phyloP scores from a whole-genome alignment of 2,888 invertebrate genomes.

The Caenorhabditis drosophilae region DNA sequence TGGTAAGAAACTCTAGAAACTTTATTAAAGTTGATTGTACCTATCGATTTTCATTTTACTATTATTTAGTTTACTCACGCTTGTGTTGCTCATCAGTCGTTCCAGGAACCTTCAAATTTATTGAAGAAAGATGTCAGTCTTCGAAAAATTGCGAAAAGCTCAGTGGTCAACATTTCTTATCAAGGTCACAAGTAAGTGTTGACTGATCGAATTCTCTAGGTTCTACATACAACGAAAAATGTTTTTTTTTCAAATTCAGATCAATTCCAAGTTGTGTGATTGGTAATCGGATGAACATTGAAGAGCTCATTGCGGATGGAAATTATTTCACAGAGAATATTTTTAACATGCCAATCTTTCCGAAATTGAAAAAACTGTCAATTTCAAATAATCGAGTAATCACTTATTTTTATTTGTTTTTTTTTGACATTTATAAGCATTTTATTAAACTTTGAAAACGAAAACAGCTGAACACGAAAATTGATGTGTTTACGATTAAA shows the following conservation, averaged over 20 bases:
- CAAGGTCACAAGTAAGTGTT: slow-evolving; percentile 5
- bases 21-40: not conserved
- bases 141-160: not conserved
- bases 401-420: not conserved
- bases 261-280: slow-evolving; percentile 48
- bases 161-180: slow-evolving; percentile 1
- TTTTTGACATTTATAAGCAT: not conserved
- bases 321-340: slow-evolving; percentile 57
- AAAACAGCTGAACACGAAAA: too few relatives aligned
- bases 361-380: slow-evolving; percentile 41
- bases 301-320: slow-evolving; percentile 56
- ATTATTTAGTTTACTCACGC: slow-evolving; percentile 22
- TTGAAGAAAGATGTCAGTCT: not conserved
- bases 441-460: not conserved
- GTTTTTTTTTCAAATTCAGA: not conserved
- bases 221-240: too few relatives aligned
- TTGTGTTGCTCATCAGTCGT: slow-evolving; percentile 26
- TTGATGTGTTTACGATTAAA: too few relatives aligned
- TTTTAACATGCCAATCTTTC: slow-evolving; percentile 52
- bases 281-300: slow-evolving; percentile 42
- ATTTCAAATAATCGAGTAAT: slow-evolving; percentile 40
- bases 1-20: not conserved
- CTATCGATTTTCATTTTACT: not conserved
- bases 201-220: not conserved
- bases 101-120: not conserved